A percentile compares a stretch with the other conserved stretches of the same genome.
These are phyloP conservation scores for Nerophis ophidion DNA, from an alignment of 2,113 vertebrate genomes.

Conservation along the genomic window DNA sequence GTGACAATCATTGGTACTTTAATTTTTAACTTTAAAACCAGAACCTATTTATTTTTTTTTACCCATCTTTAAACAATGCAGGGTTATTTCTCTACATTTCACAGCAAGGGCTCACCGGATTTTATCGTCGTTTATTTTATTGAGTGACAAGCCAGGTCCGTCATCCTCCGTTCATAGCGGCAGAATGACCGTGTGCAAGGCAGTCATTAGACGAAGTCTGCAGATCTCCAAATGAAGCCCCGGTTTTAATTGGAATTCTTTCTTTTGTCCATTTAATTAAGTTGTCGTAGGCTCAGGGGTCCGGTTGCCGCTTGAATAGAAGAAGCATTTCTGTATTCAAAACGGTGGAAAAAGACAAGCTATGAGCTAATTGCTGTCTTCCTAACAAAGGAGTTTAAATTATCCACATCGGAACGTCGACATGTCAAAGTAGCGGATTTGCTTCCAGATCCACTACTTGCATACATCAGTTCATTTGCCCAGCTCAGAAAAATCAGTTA, in stretches of 20 bases:
- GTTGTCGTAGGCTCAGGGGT: background rate
- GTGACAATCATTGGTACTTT: too few species aligned
- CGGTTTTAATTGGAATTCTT: background rate
- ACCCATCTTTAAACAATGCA: too few species aligned
- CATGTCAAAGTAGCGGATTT: background rate
- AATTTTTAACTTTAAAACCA: too few species aligned
- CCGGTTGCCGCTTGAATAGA: background rate
- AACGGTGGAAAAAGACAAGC: background rate
- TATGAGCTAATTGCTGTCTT: background rate
- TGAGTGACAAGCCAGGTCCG: background rate
- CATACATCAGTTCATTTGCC: conserved; percentile 1
- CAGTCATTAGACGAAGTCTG: background rate
- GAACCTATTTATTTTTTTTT: too few species aligned
- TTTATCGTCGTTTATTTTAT: background rate
- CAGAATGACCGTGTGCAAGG: too few species aligned
- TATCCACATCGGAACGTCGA: background rate
- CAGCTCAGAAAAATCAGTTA: background rate
- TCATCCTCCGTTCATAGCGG: too few species aligned
- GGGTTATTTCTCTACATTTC: too few species aligned
- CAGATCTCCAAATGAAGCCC: background rate
- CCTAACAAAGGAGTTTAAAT: background rate
- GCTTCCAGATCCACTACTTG: background rate
- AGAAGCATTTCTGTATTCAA: background rate
- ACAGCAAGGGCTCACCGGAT: too few species aligned
- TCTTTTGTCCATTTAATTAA: background rate